Evolutionary conservation across 2,888 invertebrate species (phyloP), one percentile per base, ranked within the genome.

Genomic region (Callinectes sapidus): DNA sequence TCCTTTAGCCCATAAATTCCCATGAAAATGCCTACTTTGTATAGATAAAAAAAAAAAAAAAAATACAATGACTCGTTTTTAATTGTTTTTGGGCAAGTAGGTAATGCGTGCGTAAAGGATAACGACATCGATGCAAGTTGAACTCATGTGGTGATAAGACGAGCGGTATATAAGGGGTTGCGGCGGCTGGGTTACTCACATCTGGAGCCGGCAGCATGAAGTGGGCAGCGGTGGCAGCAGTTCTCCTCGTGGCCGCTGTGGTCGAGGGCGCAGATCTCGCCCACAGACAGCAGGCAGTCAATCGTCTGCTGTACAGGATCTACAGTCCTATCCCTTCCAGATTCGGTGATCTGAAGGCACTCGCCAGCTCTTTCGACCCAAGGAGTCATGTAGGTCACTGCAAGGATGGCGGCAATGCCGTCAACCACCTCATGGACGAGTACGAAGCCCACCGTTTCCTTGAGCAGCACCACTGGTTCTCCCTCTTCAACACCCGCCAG

Each of bases 351-450:
- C 90, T 93, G n/a, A 86, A 91, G 85, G 87, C 32, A 8, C 86
- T 71, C 28, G 87, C 93, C 16, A 39, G 77, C 61, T 87, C 16
- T 55, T 91, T 54, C 55, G 16, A 90, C 18, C 93, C 93, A 0
- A 96, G 97, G 95, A 96, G 96, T 13, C 96, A 97, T 95, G 95
- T 96, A 32, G 96, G 96, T 95, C 96, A 96, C 95, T 97, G 96
- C 95, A 95, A 95, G 71, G 95, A 97, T 97, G 96, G 96, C 95
- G 95, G 96, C 5, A 96, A 97, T 95, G 96, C 96, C 86, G 96
- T 97, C 5, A 96, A 96, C 94, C 96, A 96, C 94, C 97, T 97
- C 95, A 95, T 96, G 13, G 96, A 96, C 54, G 95, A 96, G 95
- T 96, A 97, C 95, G 96, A 96, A 90, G 95, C 96, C 77, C 97